Evolutionary conservation across 1,140 invertebrate genomes (phyloP).

Genomic region (Drosophila tani): DNA sequence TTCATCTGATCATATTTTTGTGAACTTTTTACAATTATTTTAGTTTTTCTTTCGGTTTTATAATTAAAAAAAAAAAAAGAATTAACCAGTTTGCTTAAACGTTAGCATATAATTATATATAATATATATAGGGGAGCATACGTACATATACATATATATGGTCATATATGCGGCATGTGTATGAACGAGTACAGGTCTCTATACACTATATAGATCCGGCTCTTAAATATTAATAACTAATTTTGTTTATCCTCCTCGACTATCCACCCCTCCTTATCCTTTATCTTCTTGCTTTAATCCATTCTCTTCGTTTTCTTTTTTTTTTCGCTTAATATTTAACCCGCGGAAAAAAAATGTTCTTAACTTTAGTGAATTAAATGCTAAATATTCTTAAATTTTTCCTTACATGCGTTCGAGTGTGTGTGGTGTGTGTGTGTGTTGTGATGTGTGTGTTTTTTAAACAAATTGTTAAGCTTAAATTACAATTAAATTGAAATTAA

Average conservation of each 20-base stretch:
- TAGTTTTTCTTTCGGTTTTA: constrained; percentile 69
- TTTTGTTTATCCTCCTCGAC: constrained; percentile 47
- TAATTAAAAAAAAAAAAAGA: constrained; percentile 78
- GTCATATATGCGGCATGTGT: constrained; percentile 26
- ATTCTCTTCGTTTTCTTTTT: neutral
- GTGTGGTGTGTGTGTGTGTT: constrained; percentile 9
- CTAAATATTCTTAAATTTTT: constrained; percentile 60
- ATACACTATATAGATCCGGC: constrained; percentile 47
- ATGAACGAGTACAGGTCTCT: constrained; percentile 31
- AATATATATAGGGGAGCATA: constrained; percentile 47
- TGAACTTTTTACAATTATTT: constrained; percentile 83
- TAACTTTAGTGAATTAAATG: constrained; percentile 61
- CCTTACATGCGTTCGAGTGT: constrained; percentile 31
- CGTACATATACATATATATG: constrained; percentile 37
- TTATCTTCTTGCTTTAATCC: neutral
- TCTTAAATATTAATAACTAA: constrained; percentile 74
- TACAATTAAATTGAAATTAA: constrained; percentile 79
- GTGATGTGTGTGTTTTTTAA: constrained; percentile 66
- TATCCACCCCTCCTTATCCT: constrained; percentile 6
- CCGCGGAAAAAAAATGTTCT: constrained; percentile 57
- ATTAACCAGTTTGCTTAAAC: constrained; percentile 80
- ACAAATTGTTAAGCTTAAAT: constrained; percentile 68
- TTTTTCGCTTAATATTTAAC: constrained; percentile 50
- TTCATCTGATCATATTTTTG: constrained; percentile 83
- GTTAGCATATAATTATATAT: constrained; percentile 54